A percentile compares a stretch with the other conserved stretches of the same genome.
These are phyloP conservation scores for Lanius collurio DNA, from an alignment of 2,113 vertebrate species.

Conservation along the genomic window DNA sequence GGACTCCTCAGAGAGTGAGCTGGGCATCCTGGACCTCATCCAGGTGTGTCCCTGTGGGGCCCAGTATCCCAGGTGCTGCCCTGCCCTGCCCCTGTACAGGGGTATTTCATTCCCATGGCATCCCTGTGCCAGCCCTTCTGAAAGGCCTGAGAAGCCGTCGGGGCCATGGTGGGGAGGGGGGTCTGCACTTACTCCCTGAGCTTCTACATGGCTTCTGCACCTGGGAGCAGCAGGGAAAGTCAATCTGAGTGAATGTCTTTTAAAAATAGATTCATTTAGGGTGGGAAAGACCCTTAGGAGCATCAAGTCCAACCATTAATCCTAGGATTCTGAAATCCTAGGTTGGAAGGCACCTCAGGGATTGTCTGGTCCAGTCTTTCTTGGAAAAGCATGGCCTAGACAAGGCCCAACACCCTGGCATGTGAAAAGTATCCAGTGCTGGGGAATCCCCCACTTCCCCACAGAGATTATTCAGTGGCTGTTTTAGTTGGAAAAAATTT, in stretches of 20 bases:
- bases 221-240: neutral
- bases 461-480: neutral
- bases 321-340: neutral
- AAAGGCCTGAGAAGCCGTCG: neutral
- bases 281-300: neutral
- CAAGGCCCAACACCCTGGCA: neutral
- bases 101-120: accelerated
- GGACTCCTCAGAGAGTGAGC: conserved; percentile 96
- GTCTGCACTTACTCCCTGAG: accelerated
- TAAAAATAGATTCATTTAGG: neutral
- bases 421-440: accelerated
- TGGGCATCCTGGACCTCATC: conserved; percentile 93
- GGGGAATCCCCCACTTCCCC: neutral
- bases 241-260: accelerated
- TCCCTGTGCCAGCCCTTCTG: neutral
- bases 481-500: neutral
- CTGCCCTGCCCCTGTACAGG: accelerated
- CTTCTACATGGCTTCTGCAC: accelerated
- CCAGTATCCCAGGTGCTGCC: accelerated
- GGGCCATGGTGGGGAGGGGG: accelerated
- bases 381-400: accelerated
- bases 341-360: neutral
- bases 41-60: conserved; percentile 74
- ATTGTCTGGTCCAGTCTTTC: neutral
- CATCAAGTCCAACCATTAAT: neutral